Conservation (phyloP, 2,113 vertebrate genomes). For the Sceloporus undulatus region DNA sequence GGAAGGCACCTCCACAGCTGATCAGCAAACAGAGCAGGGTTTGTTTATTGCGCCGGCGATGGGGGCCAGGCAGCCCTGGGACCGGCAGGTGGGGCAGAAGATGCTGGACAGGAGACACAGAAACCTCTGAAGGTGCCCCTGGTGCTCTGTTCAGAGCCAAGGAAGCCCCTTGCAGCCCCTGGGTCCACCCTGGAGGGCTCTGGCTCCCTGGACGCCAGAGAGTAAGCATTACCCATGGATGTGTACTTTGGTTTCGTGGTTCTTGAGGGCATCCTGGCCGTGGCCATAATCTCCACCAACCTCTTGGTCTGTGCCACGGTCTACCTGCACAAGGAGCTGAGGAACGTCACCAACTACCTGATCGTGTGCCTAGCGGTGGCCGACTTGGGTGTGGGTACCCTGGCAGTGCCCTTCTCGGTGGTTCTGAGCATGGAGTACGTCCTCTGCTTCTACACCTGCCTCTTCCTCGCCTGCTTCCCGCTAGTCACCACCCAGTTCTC, state of each 20-base stretch:
- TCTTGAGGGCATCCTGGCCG: conserved; percentile 39
- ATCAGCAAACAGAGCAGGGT: background rate
- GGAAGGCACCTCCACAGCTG: background rate
- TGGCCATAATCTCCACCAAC: conserved; percentile 42
- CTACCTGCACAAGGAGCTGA: conserved; percentile 48
- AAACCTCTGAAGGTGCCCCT: too few species aligned
- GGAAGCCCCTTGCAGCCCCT: too few species aligned
- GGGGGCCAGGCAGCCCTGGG: too few species aligned
- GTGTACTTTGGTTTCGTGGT: conserved; percentile 39
- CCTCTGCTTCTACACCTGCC: conserved; percentile 82
- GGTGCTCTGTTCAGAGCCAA: too few species aligned
- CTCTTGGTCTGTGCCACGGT: conserved; percentile 47
- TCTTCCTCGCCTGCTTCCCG: conserved; percentile 80
- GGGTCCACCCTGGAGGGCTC: too few species aligned
- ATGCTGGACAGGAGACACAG: background rate
- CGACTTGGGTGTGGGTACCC: conserved; percentile 74
- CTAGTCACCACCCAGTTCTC: conserved; percentile 83
- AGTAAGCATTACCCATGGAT: conserved; percentile 14
- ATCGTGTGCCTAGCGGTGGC: conserved; percentile 78
- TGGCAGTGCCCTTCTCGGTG: conserved; percentile 75
- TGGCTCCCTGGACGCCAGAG: background rate
- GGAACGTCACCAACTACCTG: conserved; percentile 67
- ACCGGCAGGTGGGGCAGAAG: background rate
- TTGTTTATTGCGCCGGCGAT: background rate
- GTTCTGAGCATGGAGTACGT: conserved; percentile 77